Conservation (phyloP, 2,113 vertebrate species). For the Hippocampus abdominalis region DNA sequence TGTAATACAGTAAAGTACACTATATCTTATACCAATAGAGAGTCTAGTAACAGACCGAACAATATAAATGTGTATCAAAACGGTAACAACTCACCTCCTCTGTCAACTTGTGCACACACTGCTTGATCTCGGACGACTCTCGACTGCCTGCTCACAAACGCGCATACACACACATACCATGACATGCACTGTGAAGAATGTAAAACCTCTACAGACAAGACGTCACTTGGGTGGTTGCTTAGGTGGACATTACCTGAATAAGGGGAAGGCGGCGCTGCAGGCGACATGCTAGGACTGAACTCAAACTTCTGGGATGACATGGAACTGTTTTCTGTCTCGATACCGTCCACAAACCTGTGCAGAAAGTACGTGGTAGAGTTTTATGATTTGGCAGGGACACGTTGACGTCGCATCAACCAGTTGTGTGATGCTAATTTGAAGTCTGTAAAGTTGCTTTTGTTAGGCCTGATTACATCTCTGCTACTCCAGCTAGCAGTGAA, state of each 20-base stretch:
- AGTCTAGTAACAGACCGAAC: not conserved
- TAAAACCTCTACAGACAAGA: not conserved
- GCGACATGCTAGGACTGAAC: slow-evolving; percentile 65
- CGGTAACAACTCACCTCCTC: slow-evolving; percentile 69
- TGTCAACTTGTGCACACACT: slow-evolving; percentile 75
- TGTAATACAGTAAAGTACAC: not conserved
- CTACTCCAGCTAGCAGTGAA: not conserved
- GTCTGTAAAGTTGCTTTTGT: not conserved
- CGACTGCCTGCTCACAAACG: slow-evolving; percentile 56
- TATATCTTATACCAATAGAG: not conserved
- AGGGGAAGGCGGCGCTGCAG: slow-evolving; percentile 53
- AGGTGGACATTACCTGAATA: slow-evolving; percentile 49
- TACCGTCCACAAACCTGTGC: slow-evolving; percentile 77
- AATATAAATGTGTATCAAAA: not conserved
- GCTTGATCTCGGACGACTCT: slow-evolving; percentile 74
- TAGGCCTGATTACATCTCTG: slow-evolving; percentile 4
- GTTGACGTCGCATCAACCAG: not conserved
- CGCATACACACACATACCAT: slow-evolving; percentile 16
- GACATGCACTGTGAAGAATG: slow-evolving; percentile 1
- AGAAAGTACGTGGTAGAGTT: not conserved
- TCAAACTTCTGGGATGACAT: slow-evolving; percentile 73
- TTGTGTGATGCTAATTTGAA: not conserved
- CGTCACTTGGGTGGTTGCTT: not conserved
- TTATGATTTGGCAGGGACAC: slow-evolving; percentile 4
- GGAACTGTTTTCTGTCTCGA: slow-evolving; percentile 71